A percentile compares a stretch with the other conserved stretches of the same genome.
Evolutionary conservation across 1,140 invertebrate species (phyloP).

Genomic region (Platyscapa corneri): DNA sequence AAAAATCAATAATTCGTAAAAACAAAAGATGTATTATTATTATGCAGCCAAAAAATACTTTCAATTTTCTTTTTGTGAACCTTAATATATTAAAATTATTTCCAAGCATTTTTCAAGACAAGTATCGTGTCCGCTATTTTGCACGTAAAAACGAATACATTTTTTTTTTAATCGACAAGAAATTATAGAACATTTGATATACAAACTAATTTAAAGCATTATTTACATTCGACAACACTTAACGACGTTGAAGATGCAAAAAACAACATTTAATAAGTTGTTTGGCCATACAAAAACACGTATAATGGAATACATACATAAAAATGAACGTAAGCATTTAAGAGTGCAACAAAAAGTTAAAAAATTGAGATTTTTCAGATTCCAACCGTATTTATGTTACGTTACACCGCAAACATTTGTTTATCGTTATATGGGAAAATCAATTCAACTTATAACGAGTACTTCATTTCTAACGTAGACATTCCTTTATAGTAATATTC

Average conservation of each 20-base stretch:
- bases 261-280: neutral
- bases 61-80: neutral
- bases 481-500: neutral
- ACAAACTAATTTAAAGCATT: neutral
- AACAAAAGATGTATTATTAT: neutral
- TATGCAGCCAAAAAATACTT: conserved; percentile 9
- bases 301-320: neutral
- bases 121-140: neutral
- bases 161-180: neutral
- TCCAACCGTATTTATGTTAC: neutral
- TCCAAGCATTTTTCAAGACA: neutral
- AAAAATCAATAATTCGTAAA: neutral
- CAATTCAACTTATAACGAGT: neutral
- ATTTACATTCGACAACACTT: neutral
- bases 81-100: conserved; percentile 4
- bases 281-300: neutral
- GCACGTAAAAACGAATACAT: neutral
- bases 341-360: neutral
- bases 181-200: neutral
- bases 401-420: neutral
- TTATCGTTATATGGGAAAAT: neutral
- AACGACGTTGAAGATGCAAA: neutral
- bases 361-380: neutral
- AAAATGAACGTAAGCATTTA: neutral
- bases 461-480: too few species aligned